Conservation (phyloP, 1,140 invertebrate genomes). For the Pentalonia nigronervosa region DNA sequence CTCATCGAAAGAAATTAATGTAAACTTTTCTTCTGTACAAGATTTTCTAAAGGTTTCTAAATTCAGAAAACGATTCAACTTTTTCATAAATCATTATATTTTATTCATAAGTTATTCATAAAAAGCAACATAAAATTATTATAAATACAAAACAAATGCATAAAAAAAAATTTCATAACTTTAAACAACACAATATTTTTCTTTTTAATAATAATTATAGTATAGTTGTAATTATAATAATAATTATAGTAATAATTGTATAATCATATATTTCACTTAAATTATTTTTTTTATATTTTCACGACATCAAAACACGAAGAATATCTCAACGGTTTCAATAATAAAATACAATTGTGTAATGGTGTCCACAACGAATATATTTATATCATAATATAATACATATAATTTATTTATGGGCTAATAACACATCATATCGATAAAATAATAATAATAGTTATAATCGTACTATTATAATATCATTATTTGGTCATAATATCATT, state of each 20-base stretch:
- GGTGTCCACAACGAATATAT: constrained; percentile 25
- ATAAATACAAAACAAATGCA: constrained; percentile 22
- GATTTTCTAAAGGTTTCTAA: not conserved
- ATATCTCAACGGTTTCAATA: constrained; percentile 24
- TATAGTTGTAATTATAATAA: constrained; percentile 22
- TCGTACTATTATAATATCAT: not conserved
- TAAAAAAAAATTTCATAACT: constrained; percentile 17
- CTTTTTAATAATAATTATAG: constrained; percentile 7
- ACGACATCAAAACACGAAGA: not conserved
- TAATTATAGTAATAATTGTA: not conserved
- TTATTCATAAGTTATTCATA: constrained; percentile 9
- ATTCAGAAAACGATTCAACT: not conserved
- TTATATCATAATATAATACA: constrained; percentile 20
- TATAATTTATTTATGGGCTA: not conserved
- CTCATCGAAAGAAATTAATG: not conserved
- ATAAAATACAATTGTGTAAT: constrained; percentile 43
- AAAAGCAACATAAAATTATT: constrained; percentile 33
- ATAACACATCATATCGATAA: not conserved
- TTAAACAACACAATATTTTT: constrained; percentile 20
- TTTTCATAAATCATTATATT: not conserved
- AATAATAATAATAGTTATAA: constrained; percentile 7
- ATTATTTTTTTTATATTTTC: not conserved
- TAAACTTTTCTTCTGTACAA: not conserved
- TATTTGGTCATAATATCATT: not conserved
- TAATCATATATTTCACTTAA: constrained; percentile 18